Evolutionary conservation across 2,888 invertebrate species (phyloP).

Genomic region (Cerceris rybyensis): DNA sequence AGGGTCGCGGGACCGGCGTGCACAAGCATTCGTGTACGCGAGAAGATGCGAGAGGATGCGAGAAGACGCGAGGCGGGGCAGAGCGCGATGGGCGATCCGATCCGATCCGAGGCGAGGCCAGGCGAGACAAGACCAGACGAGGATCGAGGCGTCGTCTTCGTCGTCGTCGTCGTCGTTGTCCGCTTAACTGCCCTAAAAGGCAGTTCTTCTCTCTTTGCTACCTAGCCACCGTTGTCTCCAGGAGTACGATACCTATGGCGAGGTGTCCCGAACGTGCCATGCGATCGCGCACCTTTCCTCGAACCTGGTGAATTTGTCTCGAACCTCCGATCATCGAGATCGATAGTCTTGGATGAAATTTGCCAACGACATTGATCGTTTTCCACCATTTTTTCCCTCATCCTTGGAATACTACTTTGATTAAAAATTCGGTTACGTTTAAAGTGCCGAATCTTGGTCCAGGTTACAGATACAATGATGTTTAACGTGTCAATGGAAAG

Average conservation of each 20-base stretch:
- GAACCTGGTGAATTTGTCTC: conserved; percentile 18
- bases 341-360: too few species aligned
- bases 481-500: background rate
- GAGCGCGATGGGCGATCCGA: conserved; percentile 59
- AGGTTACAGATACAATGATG: background rate
- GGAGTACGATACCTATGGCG: conserved; percentile 52
- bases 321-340: background rate
- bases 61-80: conserved; percentile 45
- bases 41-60: conserved; percentile 48
- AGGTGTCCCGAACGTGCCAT: conserved; percentile 45
- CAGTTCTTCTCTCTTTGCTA: conserved; percentile 68
- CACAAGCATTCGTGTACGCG: conserved; percentile 62
- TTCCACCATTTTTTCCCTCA: too few species aligned
- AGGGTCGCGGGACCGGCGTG: conserved; percentile 76
- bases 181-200: conserved; percentile 79
- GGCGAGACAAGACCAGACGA: conserved; percentile 62
- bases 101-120: conserved; percentile 60
- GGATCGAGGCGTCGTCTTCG: conserved; percentile 67
- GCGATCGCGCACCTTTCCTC: conserved; percentile 13
- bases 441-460: too few species aligned
- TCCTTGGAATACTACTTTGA: too few species aligned
- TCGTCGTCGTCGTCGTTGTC: conserved; percentile 68
- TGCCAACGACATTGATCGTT: too few species aligned
- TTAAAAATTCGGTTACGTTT: too few species aligned
- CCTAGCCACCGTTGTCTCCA: conserved; percentile 71